Evolutionary conservation across 2,888 invertebrate species (phyloP).

Genomic region (Erynnis tages): DNA sequence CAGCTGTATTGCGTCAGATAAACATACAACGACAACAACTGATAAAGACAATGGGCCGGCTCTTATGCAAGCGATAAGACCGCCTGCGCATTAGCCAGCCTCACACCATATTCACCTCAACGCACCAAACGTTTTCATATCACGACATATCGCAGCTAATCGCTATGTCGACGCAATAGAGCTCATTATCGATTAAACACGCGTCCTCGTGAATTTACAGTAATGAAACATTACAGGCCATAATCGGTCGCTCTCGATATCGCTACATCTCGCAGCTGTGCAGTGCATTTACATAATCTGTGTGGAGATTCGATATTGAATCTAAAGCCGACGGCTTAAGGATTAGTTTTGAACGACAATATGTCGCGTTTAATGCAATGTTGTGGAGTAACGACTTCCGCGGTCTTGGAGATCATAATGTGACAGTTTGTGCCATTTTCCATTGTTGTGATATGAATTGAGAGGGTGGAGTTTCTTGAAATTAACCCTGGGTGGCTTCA

Average conservation of each 20-base stretch:
- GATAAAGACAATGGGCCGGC: slow-evolving; percentile 33
- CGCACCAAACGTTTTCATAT: slow-evolving; percentile 2
- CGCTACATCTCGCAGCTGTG: slow-evolving; percentile 22
- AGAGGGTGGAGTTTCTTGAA: too few species aligned
- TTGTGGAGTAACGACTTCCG: slow-evolving; percentile 20
- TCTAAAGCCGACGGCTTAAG: slow-evolving; percentile 4
- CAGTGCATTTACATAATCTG: slow-evolving; percentile 17
- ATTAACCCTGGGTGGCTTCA: too few species aligned
- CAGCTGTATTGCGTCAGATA: slow-evolving; percentile 26
- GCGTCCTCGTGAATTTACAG: slow-evolving; percentile 11
- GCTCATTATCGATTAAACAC: background rate
- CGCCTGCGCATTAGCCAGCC: slow-evolving; percentile 52
- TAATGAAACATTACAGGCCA: slow-evolving; percentile 11
- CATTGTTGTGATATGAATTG: background rate
- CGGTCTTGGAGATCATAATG: slow-evolving; percentile 1
- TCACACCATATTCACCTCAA: slow-evolving; percentile 24
- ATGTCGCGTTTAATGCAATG: background rate
- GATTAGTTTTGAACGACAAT: background rate
- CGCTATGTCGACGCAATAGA: background rate
- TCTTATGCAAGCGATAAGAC: slow-evolving; percentile 72
- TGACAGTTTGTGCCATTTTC: background rate
- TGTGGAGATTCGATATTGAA: slow-evolving; percentile 15
- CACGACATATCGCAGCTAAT: background rate
- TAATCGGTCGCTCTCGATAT: slow-evolving; percentile 11
- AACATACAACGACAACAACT: slow-evolving; percentile 21